phyloP scores from a whole-genome alignment of 2,888 invertebrate genomes.

The Eustalomyia histrio region DNA sequence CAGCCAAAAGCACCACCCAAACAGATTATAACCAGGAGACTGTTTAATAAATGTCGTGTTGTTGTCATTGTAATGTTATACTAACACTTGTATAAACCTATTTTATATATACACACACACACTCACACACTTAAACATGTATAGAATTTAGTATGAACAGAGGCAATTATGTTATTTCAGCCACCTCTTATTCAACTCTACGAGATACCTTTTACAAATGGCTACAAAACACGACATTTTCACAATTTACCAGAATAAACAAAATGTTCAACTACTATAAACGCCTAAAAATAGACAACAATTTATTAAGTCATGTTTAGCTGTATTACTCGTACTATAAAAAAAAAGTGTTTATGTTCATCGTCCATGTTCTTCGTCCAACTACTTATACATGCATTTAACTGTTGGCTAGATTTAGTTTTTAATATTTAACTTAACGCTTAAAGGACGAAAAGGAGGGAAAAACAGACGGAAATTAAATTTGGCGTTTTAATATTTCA shows the following conservation, averaged over 20 bases:
- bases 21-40: slow-evolving; percentile 16
- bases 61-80: slow-evolving; percentile 37
- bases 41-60: slow-evolving; percentile 53
- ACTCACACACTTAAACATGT: not conserved
- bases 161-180: slow-evolving; percentile 17
- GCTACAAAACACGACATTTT: slow-evolving; percentile 54
- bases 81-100: slow-evolving; percentile 3
- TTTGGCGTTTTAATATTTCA: slow-evolving; percentile 56
- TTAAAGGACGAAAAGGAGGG: slow-evolving; percentile 10
- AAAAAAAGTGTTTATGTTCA: not conserved
- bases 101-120: too few species aligned
- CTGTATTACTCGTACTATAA: slow-evolving; percentile 30
- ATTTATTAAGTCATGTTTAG: slow-evolving; percentile 62
- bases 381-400: not conserved
- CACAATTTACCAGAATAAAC: slow-evolving; percentile 35
- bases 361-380: not conserved
- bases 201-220: slow-evolving; percentile 41
- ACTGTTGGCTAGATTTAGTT: not conserved
- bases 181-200: slow-evolving; percentile 6
- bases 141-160: not conserved
- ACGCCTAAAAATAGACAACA: slow-evolving; percentile 56
- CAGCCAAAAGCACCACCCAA: slow-evolving; percentile 8
- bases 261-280: slow-evolving; percentile 22
- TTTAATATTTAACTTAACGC: not conserved
- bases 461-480: slow-evolving; percentile 60